These are phyloP conservation scores for Argyrosomus japonicus DNA, from an alignment of 2,113 vertebrate genomes.

Conservation along the genomic window DNA sequence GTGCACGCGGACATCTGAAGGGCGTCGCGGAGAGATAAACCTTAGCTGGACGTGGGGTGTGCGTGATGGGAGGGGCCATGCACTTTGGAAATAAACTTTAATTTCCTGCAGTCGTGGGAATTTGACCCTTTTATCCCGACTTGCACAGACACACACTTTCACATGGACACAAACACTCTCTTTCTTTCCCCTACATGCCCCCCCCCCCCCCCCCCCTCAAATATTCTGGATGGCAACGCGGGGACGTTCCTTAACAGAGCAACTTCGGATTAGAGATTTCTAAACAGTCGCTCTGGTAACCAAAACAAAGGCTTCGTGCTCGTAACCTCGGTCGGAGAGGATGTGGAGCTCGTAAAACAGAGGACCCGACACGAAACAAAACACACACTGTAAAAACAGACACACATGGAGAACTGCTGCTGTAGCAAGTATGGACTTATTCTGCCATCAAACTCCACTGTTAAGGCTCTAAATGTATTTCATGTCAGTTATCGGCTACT, in stretches of 20 bases:
- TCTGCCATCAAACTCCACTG: background rate
- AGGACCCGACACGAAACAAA: background rate
- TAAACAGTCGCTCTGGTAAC: constrained; percentile 60
- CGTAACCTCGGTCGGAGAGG: background rate
- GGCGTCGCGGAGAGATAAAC: constrained; percentile 35
- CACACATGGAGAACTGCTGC: background rate
- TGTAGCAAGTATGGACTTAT: background rate
- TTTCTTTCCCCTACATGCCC: background rate
- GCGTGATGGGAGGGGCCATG: constrained; percentile 47
- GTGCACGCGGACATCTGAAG: background rate
- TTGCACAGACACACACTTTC: constrained; percentile 18
- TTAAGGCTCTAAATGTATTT: background rate
- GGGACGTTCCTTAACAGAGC: constrained; percentile 39
- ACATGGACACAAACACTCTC: too few relatives aligned
- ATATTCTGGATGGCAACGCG: background rate
- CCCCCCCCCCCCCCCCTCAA: background rate
- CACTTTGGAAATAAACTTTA: constrained; percentile 82
- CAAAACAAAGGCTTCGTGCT: constrained; percentile 38
- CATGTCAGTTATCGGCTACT: background rate
- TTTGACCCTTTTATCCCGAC: constrained; percentile 77
- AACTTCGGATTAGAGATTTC: constrained; percentile 21
- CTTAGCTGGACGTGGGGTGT: constrained; percentile 54
- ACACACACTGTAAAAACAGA: background rate
- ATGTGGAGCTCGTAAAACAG: constrained; percentile 39
- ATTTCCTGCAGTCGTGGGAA: constrained; percentile 86